Percentiles rank a stretch among this genome's conserved stretches.
Evolutionary conservation across 2,888 invertebrate genomes (phyloP).

Genomic region (Alloscopus bannaensis): DNA sequence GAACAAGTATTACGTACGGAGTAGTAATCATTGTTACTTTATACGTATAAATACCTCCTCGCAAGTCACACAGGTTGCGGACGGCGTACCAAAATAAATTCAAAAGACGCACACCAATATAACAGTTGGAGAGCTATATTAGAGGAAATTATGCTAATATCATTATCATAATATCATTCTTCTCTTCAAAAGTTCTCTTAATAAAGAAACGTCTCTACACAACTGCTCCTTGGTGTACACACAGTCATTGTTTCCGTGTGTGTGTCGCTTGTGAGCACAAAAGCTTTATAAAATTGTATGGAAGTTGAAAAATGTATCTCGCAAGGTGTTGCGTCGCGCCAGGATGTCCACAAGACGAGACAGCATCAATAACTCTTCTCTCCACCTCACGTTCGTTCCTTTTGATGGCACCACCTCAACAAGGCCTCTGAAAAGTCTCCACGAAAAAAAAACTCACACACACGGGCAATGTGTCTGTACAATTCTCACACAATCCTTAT

Average conservation of each 20-base stretch:
- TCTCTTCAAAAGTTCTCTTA: constrained; percentile 8
- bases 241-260: constrained; percentile 14
- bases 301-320: constrained; percentile 41
- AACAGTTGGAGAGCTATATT: constrained; percentile 21
- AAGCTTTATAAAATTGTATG: not conserved
- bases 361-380: constrained; percentile 72
- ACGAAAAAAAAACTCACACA: constrained; percentile 31
- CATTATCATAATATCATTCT: constrained; percentile 27
- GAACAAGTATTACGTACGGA: constrained; percentile 18
- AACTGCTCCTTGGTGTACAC: not conserved
- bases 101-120: not conserved
- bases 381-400: constrained; percentile 63
- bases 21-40: constrained; percentile 13
- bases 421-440: constrained; percentile 29
- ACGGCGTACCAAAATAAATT: not conserved
- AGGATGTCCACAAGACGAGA: constrained; percentile 72
- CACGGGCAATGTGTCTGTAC: not conserved
- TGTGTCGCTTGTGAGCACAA: not conserved
- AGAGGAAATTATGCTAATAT: constrained; percentile 42
- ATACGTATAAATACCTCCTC: not conserved
- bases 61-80: no score
- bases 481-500: constrained; percentile 1
- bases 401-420: constrained; percentile 42
- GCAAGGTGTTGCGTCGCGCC: constrained; percentile 70
- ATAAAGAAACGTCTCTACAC: not conserved